phyloP scores from a whole-genome alignment of 2,888 invertebrate species.

The Caenorhabditis afra region DNA sequence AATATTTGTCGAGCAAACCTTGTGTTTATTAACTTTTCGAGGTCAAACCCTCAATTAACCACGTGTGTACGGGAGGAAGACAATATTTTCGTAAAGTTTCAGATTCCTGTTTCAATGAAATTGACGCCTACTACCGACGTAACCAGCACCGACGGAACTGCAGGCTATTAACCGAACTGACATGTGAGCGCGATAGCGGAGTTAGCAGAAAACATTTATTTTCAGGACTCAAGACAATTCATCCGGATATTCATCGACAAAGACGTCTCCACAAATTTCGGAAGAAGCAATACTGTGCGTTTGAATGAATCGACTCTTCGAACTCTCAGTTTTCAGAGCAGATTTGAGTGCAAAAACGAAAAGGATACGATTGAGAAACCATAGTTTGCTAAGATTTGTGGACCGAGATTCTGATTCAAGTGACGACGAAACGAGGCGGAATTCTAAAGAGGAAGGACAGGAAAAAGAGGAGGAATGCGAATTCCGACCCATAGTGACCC shows the following conservation, averaged over 20 bases:
- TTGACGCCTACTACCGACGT: constrained; percentile 19
- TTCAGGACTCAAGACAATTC: constrained; percentile 22
- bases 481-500: constrained; percentile 10
- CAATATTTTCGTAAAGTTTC: not conserved
- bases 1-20: constrained; percentile 37
- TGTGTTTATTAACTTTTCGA: constrained; percentile 17
- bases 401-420: too few relatives aligned
- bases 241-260: constrained; percentile 40
- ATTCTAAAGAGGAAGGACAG: constrained; percentile 3
- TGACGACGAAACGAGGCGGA: not conserved
- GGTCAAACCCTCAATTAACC: constrained; percentile 47
- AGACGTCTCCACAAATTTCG: constrained; percentile 34
- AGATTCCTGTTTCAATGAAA: constrained; percentile 8
- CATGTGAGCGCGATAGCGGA: constrained; percentile 9
- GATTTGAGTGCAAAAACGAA: not conserved
- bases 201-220: not conserved
- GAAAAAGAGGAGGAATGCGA: constrained; percentile 7
- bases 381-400: too few relatives aligned
- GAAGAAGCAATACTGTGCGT: constrained; percentile 24
- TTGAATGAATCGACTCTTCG: not conserved
- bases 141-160: not conserved
- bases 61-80: constrained; percentile 8
- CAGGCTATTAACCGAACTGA: constrained; percentile 32
- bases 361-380: too few relatives aligned
- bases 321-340: not conserved